phyloP scores from a whole-genome alignment of 2,888 invertebrate species.

The Tolmerus cingulatus region DNA sequence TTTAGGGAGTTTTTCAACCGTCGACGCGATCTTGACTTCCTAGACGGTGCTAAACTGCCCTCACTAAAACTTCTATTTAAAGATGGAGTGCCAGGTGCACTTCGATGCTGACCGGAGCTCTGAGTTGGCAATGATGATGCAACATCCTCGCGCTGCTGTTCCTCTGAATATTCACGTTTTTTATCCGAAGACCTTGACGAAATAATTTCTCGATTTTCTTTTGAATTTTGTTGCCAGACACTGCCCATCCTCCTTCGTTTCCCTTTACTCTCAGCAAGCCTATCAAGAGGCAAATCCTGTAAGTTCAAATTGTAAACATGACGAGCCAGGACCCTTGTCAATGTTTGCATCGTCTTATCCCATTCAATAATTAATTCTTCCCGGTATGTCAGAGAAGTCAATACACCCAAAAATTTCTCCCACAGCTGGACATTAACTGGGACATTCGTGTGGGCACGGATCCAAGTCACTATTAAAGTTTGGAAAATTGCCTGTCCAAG shows the following conservation, averaged over 20 bases:
- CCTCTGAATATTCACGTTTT: slow-evolving; percentile 50
- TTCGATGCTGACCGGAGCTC: slow-evolving; percentile 45
- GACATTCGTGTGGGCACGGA: slow-evolving; percentile 95
- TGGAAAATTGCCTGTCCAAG: slow-evolving; percentile 87
- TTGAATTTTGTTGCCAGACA: slow-evolving; percentile 58
- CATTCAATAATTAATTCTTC: slow-evolving; percentile 95
- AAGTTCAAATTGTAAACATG: slow-evolving; percentile 95
- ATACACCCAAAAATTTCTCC: slow-evolving; percentile 89
- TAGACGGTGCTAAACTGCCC: slow-evolving; percentile 64
- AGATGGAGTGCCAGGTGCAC: slow-evolving; percentile 55
- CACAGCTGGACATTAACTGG: slow-evolving; percentile 87
- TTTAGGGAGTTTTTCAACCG: slow-evolving; percentile 51
- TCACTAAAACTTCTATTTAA: slow-evolving; percentile 68
- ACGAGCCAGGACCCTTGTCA: slow-evolving; percentile 92
- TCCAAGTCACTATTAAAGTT: slow-evolving; percentile 97
- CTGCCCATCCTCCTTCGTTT: slow-evolving; percentile 69
- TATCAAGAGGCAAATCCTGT: slow-evolving; percentile 82
- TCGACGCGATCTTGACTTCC: slow-evolving; percentile 52
- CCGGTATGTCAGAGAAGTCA: slow-evolving; percentile 90
- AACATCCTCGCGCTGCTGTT: slow-evolving; percentile 52
- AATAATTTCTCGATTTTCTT: slow-evolving; percentile 45
- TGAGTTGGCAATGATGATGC: slow-evolving; percentile 47
- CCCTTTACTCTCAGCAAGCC: slow-evolving; percentile 79
- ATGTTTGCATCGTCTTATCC: slow-evolving; percentile 98
- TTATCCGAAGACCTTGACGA: slow-evolving; percentile 46